Percentiles rank a stretch among this genome's conserved stretches.
Conservation (phyloP, 2,888 invertebrate species). For the Mimachlamys varia region DNA sequence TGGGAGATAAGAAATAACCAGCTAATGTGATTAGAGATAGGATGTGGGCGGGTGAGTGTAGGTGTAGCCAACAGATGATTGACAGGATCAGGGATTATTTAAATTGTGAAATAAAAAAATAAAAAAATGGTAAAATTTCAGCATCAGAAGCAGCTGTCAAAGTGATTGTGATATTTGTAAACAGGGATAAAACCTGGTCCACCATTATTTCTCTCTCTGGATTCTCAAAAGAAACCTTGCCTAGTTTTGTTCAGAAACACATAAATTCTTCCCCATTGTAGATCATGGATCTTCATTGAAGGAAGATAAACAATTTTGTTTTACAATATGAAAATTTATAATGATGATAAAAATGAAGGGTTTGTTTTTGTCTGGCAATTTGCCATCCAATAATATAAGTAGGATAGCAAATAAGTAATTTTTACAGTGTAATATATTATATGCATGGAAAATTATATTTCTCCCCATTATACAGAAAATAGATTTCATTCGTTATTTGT, state of each 20-base stretch:
- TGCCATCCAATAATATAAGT: neutral
- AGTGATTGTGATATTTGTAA: too few relatives aligned
- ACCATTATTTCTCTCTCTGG: neutral
- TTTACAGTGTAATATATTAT: too few relatives aligned
- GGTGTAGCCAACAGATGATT: too few relatives aligned
- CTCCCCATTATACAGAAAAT: neutral
- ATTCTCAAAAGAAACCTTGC: neutral
- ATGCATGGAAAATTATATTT: neutral
- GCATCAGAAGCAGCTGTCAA: neutral
- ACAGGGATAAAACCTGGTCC: neutral
- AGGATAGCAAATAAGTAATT: too few relatives aligned
- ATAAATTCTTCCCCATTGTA: too few relatives aligned
- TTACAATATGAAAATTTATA: too few relatives aligned
- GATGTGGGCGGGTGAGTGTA: neutral
- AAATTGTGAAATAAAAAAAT: too few relatives aligned
- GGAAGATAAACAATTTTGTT: too few relatives aligned
- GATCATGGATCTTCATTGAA: too few relatives aligned
- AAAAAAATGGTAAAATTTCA: neutral
- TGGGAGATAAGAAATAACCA: neutral
- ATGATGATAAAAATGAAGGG: too few relatives aligned
- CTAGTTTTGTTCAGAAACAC: neutral
- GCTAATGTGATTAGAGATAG: neutral
- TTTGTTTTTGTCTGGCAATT: too few relatives aligned
- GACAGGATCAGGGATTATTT: too few relatives aligned
- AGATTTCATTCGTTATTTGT: neutral